Percentiles rank a stretch among this genome's conserved stretches.
Conservation (phyloP, 2,797 vertebrate genomes). For the Sebastes diaconus region DNA sequence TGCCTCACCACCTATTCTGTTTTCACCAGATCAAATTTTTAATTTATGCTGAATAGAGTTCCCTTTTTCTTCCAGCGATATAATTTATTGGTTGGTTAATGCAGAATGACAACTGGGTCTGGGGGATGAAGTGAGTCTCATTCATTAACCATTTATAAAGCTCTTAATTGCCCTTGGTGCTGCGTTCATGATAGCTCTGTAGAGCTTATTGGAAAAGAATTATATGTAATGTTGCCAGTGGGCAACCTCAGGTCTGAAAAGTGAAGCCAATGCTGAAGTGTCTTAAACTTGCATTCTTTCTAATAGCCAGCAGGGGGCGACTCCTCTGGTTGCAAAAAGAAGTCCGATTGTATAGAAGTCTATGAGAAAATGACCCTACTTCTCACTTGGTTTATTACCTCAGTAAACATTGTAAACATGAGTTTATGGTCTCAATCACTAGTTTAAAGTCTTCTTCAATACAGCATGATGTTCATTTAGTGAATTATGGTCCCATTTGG, state of each 20-base stretch:
- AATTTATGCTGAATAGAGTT: neutral
- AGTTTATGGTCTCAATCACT: no score
- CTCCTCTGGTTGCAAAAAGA: no score
- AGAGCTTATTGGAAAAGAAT: neutral
- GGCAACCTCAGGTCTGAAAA: no score
- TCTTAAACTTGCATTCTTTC: no score
- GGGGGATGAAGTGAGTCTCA: conserved; percentile 18
- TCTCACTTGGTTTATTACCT: no score
- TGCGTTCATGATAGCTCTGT: neutral
- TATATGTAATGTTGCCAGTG: neutral
- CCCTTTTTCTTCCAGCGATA: neutral
- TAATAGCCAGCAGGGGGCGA: no score
- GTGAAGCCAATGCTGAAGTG: no score
- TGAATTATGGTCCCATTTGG: no score
- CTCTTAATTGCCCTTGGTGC: conserved; percentile 14
- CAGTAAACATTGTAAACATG: no score
- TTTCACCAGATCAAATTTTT: neutral
- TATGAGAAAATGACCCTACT: no score
- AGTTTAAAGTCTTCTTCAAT: rapidly evolving
- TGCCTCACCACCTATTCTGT: neutral
- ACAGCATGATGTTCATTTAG: no score
- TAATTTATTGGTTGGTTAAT: conserved; percentile 18
- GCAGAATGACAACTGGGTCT: conserved; percentile 21
- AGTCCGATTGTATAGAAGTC: no score
- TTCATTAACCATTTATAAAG: conserved; percentile 33